Evolutionary conservation across 2,888 invertebrate species (phyloP), one percentile per base, ranked within the genome.

Genomic region (Polyommatus icarus): DNA sequence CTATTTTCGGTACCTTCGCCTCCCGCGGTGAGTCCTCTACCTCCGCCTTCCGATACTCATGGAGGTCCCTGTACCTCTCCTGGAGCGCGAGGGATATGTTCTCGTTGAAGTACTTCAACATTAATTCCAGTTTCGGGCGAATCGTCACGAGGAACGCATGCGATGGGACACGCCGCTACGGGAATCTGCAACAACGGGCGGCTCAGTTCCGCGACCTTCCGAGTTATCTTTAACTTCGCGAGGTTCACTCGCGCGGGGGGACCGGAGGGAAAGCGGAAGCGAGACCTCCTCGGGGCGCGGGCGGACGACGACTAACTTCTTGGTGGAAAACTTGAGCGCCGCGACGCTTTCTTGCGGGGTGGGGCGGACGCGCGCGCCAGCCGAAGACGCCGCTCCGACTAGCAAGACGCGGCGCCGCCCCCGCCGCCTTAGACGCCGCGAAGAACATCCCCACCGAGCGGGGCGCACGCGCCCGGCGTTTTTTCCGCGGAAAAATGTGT

Each of bases 281-380:
- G 88, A 88, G 93, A 94, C 94, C 93, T 91, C 86, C 91, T 94
- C 90, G 94, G 92, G 93, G 93, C 92, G 93, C 93, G 93, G 91
- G 91, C 92, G 92, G 93, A 89, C 92, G 92, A 89, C 93, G 94
- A 94, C 94, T 95, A 94, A 94, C 93, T 94, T 94, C 94, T 94
- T 94, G 94, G 91, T 92, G 95, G 90, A 94, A 95, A 94, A 94
- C 90, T 93, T 92, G 90, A 89, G 91, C 91, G 91, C 89, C 91
- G 92, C 91, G 92, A 89, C 93, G 93, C 89, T 89, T 90, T 93
- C 93, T 93, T 93, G 92, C 92, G 91, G 92, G 92, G 93, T 87
- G 93, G 93, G 94, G 92, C 89, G 91, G 90, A 92, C 93, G 92
- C 91, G 93, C 92, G 92, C 92, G 92, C 91, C 90, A 84, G 87